Percentiles rank a stretch among this genome's conserved stretches.
These are phyloP conservation scores for Trematomus bernacchii DNA, from an alignment of 2,797 vertebrate genomes.

Conservation along the genomic window DNA sequence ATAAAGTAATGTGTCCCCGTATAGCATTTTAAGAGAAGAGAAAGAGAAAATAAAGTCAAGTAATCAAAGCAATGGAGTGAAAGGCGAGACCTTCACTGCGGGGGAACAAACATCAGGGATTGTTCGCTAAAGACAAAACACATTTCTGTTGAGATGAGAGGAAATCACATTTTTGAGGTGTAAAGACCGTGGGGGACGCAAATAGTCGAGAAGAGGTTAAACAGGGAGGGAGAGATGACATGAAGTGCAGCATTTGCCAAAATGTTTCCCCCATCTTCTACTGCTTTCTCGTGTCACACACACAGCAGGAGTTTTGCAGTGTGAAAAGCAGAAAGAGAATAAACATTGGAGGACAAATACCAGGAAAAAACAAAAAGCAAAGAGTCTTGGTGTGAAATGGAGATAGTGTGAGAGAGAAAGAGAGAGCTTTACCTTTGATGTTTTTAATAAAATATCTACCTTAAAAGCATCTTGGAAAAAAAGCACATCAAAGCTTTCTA, in stretches of 20 bases:
- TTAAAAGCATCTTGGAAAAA: slow-evolving; percentile 44
- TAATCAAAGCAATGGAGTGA: slow-evolving; percentile 10
- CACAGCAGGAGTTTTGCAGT: neutral
- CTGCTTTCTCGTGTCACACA: neutral
- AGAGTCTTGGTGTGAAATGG: neutral
- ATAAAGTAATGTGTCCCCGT: neutral
- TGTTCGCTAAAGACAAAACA: slow-evolving; percentile 14
- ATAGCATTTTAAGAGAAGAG: neutral
- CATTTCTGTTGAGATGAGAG: slow-evolving; percentile 29
- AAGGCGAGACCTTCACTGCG: neutral
- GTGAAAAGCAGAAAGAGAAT: neutral
- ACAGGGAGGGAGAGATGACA: neutral
- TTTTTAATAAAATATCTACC: slow-evolving; percentile 42
- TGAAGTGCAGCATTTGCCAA: neutral
- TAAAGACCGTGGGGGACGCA: slow-evolving; percentile 14
- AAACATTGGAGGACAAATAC: slow-evolving; percentile 22
- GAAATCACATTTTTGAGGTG: slow-evolving; percentile 35
- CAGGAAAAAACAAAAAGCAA: slow-evolving; percentile 29
- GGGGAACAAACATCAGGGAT: slow-evolving; percentile 18
- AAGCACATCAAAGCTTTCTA: slow-evolving; percentile 51
- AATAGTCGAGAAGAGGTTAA: slow-evolving; percentile 10
- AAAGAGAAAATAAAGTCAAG: neutral
- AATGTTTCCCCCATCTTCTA: slow-evolving; percentile 6
- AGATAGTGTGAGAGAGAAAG: neutral
- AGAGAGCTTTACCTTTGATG: slow-evolving; percentile 46